A percentile compares a stretch with the other conserved stretches of the same genome.
phyloP scores from a whole-genome alignment of 2,797 vertebrate genomes.

The Bradypodion ventrale region DNA sequence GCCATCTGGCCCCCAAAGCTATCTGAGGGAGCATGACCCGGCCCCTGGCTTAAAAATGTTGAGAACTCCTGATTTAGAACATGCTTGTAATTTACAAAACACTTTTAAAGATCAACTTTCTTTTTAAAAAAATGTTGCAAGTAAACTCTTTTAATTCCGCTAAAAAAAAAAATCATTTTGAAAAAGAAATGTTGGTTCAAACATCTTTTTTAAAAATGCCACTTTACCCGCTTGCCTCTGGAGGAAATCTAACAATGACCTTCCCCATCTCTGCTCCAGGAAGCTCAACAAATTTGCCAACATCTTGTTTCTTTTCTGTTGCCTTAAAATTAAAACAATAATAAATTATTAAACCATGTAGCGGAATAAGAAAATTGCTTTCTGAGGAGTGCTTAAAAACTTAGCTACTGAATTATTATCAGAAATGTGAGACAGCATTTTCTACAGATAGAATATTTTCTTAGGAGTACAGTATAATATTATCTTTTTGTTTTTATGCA shows the following conservation, averaged over 20 bases:
- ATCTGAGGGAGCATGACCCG: no score
- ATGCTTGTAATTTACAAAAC: neutral
- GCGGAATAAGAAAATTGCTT: neutral
- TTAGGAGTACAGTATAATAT: no score
- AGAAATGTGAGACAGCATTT: neutral
- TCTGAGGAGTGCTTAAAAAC: neutral
- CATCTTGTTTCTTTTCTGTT: conserved; percentile 89
- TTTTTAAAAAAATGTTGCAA: neutral
- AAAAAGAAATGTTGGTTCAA: neutral
- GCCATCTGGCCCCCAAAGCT: no score
- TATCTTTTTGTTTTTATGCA: neutral
- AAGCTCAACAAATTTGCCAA: conserved; percentile 97
- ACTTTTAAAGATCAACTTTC: neutral
- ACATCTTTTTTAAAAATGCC: conserved; percentile 14
- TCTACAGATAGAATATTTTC: neutral
- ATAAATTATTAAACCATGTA: conserved; percentile 24
- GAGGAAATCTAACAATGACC: conserved; percentile 95
- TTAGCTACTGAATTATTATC: neutral
- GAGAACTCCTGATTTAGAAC: no score
- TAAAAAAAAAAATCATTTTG: no score
- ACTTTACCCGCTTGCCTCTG: conserved; percentile 96
- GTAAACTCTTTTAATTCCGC: neutral
- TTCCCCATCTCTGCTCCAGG: conserved; percentile 97
- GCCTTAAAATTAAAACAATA: conserved; percentile 72
- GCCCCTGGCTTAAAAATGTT: no score